A percentile compares a stretch with the other conserved stretches of the same genome.
Conservation (phyloP, 2,888 invertebrate genomes). For the Catocala fraxini region DNA sequence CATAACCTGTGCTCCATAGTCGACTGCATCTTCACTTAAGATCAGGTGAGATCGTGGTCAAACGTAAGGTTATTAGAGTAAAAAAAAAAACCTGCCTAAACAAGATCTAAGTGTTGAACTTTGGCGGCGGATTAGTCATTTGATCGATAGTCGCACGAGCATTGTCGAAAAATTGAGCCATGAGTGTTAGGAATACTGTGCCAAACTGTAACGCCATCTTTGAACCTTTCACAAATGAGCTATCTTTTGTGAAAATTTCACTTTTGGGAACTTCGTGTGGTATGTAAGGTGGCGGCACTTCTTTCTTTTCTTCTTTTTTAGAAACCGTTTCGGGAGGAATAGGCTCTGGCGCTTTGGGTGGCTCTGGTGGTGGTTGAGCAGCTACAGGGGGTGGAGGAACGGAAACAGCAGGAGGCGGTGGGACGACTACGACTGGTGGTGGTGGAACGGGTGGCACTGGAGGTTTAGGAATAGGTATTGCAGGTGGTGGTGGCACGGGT, state of each 20-base stretch:
- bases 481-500: slow-evolving; percentile 3
- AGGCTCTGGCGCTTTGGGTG: neutral
- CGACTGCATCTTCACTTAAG: too few relatives aligned
- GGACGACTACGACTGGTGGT: neutral
- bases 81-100: too few relatives aligned
- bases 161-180: slow-evolving; percentile 69
- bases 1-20: too few relatives aligned
- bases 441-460: slow-evolving; percentile 1
- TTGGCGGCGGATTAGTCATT: slow-evolving; percentile 52
- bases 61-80: too few relatives aligned
- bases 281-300: neutral
- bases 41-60: too few relatives aligned
- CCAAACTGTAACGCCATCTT: slow-evolving; percentile 69
- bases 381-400: neutral
- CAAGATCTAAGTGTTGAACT: slow-evolving; percentile 10
- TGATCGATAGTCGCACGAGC: slow-evolving; percentile 63
- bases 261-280: slow-evolving; percentile 25
- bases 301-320: slow-evolving; percentile 9
- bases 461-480: slow-evolving; percentile 15
- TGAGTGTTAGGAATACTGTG: slow-evolving; percentile 69
- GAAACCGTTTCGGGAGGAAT: neutral
- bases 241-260: slow-evolving; percentile 29
- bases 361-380: neutral
- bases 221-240: slow-evolving; percentile 54
- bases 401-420: neutral